Evolutionary conservation across 1,140 invertebrate genomes (phyloP).

Genomic region (Wiebesia pumilae): DNA sequence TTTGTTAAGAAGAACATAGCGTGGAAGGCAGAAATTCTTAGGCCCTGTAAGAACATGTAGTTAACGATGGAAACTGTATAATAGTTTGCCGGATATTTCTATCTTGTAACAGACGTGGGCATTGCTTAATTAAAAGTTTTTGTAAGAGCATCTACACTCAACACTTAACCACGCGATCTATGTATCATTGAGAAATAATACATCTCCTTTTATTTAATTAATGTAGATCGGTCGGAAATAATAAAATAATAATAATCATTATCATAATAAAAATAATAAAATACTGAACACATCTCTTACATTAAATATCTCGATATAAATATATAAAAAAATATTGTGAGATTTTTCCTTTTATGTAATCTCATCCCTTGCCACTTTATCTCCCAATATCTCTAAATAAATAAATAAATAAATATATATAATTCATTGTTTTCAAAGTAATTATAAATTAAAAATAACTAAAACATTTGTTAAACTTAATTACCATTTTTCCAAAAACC

Average conservation of each 20-base stretch:
- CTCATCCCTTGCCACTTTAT: background rate
- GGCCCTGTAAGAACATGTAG: constrained; percentile 21
- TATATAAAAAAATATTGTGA: constrained; percentile 39
- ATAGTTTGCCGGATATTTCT: background rate
- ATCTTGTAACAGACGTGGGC: constrained; percentile 40
- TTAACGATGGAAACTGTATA: background rate
- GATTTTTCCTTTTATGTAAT: constrained; percentile 23
- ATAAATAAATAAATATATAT: constrained; percentile 24
- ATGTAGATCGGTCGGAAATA: background rate
- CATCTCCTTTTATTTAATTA: constrained; percentile 4
- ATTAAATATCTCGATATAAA: constrained; percentile 39
- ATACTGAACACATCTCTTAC: constrained; percentile 48
- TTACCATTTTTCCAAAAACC: background rate
- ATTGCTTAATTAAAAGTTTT: background rate
- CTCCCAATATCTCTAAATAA: constrained; percentile 31
- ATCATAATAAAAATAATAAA: constrained; percentile 36
- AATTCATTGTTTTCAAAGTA: constrained; percentile 3
- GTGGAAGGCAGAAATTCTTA: constrained; percentile 32
- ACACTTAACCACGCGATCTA: background rate
- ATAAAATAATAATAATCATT: constrained; percentile 2
- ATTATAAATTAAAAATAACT: background rate
- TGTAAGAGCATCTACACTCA: background rate
- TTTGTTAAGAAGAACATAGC: constrained; percentile 13
- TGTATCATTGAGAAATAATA: background rate
- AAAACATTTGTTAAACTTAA: constrained; percentile 14